Percentiles rank a stretch among this genome's conserved stretches.
Conservation (phyloP, 2,888 invertebrate species). For the Nephrotoma guestfalica region DNA sequence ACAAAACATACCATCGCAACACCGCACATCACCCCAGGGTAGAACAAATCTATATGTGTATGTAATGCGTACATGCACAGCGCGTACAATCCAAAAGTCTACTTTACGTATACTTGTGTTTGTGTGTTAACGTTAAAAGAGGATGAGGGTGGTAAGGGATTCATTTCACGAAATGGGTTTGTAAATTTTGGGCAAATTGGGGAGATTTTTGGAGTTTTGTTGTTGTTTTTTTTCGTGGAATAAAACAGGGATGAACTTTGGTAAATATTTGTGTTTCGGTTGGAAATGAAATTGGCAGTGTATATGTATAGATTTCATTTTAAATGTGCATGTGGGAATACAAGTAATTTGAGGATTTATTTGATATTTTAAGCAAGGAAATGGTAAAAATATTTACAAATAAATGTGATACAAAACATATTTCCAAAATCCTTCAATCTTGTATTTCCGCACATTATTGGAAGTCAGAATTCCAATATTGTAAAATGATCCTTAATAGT, state of each 20-base stretch:
- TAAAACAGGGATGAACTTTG: background rate
- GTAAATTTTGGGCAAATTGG: background rate
- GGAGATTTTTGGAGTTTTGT: background rate
- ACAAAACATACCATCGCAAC: background rate
- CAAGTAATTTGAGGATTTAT: background rate
- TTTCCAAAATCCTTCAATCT: too few species aligned
- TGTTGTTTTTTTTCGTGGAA: background rate
- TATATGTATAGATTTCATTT: background rate
- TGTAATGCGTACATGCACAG: background rate
- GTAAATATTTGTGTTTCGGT: background rate
- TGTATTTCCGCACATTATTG: too few species aligned
- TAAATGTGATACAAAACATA: background rate
- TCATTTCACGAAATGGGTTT: background rate
- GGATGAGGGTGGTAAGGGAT: background rate
- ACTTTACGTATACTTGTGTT: too few species aligned
- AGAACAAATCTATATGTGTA: background rate
- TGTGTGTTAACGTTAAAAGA: background rate
- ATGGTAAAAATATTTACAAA: background rate
- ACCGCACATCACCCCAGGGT: background rate
- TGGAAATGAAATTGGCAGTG: background rate
- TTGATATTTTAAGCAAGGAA: background rate
- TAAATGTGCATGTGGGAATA: background rate
- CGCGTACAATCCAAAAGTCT: background rate
- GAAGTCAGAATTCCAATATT: too few species aligned
- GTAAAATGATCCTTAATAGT: too few species aligned